Evolutionary conservation across 2,113 vertebrate species (phyloP), one percentile per base, ranked within the genome.

Genomic region (Probosciger aterrimus): DNA sequence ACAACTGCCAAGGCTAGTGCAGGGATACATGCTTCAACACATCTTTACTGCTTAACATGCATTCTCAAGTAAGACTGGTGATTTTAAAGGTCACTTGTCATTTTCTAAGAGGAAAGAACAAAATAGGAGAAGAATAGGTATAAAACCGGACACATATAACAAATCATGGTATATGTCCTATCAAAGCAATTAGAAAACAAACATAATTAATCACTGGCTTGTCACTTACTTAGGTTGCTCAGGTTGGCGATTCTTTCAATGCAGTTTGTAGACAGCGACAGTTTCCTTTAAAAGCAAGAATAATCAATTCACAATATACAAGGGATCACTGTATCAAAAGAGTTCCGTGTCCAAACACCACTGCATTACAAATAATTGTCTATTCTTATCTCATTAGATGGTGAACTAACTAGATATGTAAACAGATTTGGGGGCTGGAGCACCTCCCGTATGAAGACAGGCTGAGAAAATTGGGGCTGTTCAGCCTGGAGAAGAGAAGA

Each of bases 201-300:
- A 73, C 70, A 82, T 35, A 74, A 88, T 18, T 7, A 8, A 65
- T 83, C 85, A 88, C 41, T 91, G 69, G 80, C 55, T 88, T 57
- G 86, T 95, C 90, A 99, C 99, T 99, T 98, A 99, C 99, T 99
- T 78, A 99, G 97, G 78, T 98, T 99, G 87, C 98, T 99, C 90
- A 99, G 97, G 96, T 99, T 99, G 87, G 99, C 98, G 57, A 99
- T 99, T 98, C 99, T 99, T 93, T 99, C 99, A 96, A 99, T 99
- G 97, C 99, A 99, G 97, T 99, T 99, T 95, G 99, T 99, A 84
- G 99, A 99, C 94, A 99, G 95, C 12, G 99, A 99, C 15, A 99
- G 97, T 88, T 98, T 99, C 98, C 99, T 99, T 98, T 57, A 95
- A 96, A 97, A 93, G 70, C 47, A 97, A 95, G 82, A 91, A 96